Conservation (phyloP, 1,140 invertebrate species). For the Drosophila guanche region DNA sequence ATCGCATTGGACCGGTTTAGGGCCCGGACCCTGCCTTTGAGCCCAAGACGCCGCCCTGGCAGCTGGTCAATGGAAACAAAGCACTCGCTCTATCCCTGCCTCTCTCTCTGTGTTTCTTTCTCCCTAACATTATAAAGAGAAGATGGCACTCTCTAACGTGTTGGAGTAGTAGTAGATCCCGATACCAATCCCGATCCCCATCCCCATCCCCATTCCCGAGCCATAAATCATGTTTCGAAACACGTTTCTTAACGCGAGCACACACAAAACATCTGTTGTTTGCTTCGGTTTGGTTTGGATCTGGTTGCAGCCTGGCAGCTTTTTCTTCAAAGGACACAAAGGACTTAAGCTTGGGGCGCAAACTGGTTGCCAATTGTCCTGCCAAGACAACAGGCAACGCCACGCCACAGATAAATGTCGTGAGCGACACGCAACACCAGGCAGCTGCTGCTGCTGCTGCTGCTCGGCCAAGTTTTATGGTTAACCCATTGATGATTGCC, state of each 20-base stretch:
- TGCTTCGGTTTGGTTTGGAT: constrained; percentile 20
- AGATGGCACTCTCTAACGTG: constrained; percentile 39
- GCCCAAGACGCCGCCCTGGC: constrained; percentile 52
- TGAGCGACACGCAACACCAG: constrained; percentile 45
- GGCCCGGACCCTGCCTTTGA: constrained; percentile 17
- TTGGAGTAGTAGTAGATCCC: constrained; percentile 10
- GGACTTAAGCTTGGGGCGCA: constrained; percentile 77
- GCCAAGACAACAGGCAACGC: constrained; percentile 36
- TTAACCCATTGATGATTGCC: constrained; percentile 41
- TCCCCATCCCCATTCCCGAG: constrained; percentile 10
- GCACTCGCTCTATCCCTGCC: constrained; percentile 18
- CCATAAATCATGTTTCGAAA: constrained; percentile 79
- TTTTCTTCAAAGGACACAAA: constrained; percentile 68
- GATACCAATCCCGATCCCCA: too few species aligned
- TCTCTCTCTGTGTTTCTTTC: constrained; percentile 5
- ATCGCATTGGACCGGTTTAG: constrained; percentile 41
- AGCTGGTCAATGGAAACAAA: constrained; percentile 78
- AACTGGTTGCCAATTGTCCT: constrained; percentile 72
- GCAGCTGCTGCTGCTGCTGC: constrained; percentile 38
- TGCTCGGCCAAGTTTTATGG: constrained; percentile 26
- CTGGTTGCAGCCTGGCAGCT: constrained; percentile 51
- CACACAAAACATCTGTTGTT: constrained; percentile 69
- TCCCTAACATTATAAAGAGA: constrained; percentile 29
- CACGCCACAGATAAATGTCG: constrained; percentile 55
- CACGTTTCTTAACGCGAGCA: constrained; percentile 59